Conservation (phyloP, 1,140 invertebrate species). For the Habropoda laboriosa region DNA sequence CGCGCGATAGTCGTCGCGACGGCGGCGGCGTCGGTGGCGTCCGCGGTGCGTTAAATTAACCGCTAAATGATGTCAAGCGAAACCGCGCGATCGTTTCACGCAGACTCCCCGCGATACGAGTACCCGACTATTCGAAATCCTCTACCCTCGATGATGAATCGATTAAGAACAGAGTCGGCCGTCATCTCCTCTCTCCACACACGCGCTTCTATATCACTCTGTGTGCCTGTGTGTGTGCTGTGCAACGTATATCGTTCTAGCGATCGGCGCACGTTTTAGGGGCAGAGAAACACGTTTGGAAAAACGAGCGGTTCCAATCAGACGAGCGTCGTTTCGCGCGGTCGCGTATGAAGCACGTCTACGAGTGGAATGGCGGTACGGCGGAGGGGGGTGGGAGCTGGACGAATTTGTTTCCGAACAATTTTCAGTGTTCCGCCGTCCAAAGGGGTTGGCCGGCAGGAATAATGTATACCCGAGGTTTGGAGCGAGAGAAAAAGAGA, state of each 20-base stretch:
- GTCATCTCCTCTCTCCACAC: too few species aligned
- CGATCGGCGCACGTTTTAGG: not conserved
- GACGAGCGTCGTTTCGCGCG: conserved; percentile 41
- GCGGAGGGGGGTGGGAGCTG: not conserved
- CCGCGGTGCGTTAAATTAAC: conserved; percentile 40
- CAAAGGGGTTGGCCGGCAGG: conserved; percentile 68
- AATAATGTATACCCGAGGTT: conserved; percentile 75
- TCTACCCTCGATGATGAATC: not conserved
- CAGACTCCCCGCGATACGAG: conserved; percentile 4
- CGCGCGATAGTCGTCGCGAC: conserved; percentile 22
- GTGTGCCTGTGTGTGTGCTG: too few species aligned
- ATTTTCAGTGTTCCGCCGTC: conserved; percentile 68
- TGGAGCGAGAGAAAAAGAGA: conserved; percentile 38
- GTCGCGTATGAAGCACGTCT: conserved; percentile 27
- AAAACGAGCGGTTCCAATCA: conserved; percentile 32
- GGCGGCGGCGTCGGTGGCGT: not conserved
- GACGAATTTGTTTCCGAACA: conserved; percentile 71
- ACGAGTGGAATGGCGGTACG: not conserved
- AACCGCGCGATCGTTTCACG: conserved; percentile 30
- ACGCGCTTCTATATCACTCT: too few species aligned
- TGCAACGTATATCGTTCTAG: too few species aligned
- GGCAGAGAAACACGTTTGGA: not conserved
- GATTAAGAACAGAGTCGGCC: not conserved
- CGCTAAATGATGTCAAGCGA: conserved; percentile 39
- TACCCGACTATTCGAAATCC: not conserved